These are phyloP conservation scores for Abrostola triplasia DNA, from an alignment of 2,888 invertebrate genomes.

Conservation along the genomic window DNA sequence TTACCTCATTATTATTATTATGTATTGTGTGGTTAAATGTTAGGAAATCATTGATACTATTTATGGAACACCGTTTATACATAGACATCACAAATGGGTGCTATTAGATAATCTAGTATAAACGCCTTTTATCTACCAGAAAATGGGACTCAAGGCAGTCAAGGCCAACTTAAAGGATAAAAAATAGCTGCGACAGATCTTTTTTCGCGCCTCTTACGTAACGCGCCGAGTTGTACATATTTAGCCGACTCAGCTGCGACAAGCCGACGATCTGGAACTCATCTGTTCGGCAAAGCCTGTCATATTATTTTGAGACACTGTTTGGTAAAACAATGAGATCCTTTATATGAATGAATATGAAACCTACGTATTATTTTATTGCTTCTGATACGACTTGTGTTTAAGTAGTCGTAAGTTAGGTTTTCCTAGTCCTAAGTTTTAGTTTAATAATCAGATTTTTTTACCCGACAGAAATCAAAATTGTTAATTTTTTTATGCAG, in stretches of 20 bases:
- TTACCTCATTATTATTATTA: too few relatives aligned
- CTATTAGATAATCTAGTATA: conserved; percentile 9
- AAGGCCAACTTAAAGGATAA: conserved; percentile 34
- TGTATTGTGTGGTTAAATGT: too few relatives aligned
- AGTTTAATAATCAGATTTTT: too few relatives aligned
- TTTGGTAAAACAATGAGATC: neutral
- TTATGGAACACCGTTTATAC: too few relatives aligned
- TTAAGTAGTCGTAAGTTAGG: too few relatives aligned
- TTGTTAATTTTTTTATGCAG: too few relatives aligned
- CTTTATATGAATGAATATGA: neutral
- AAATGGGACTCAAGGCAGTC: conserved; percentile 23
- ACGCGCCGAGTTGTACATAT: conserved; percentile 25
- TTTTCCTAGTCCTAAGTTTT: too few relatives aligned
- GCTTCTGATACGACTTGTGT: too few relatives aligned
- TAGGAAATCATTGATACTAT: too few relatives aligned
- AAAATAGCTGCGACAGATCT: conserved; percentile 24
- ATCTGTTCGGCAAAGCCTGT: conserved; percentile 10
- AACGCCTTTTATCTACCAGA: conserved; percentile 20
- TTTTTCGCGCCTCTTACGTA: conserved; percentile 39
- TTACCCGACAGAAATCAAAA: too few relatives aligned
- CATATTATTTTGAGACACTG: neutral
- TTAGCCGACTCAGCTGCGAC: conserved; percentile 25
- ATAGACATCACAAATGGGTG: conserved; percentile 7
- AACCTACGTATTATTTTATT: too few relatives aligned
- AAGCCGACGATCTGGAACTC: conserved; percentile 16